phyloP scores from a whole-genome alignment of 2,113 vertebrate species.

The Clarias magur region DNA sequence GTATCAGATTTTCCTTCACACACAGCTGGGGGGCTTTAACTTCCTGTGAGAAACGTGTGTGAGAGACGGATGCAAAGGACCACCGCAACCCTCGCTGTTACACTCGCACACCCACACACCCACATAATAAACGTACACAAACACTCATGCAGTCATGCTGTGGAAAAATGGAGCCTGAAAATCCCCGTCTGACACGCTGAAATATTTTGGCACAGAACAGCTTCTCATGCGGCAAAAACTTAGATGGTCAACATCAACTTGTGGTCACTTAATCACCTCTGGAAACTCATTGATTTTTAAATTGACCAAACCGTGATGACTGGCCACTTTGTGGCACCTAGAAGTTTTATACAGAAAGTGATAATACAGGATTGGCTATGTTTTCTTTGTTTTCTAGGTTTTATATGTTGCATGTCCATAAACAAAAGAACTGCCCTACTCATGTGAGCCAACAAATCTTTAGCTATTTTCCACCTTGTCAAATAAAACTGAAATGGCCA shows the following conservation, averaged over 20 bases:
- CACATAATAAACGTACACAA: slow-evolving; percentile 7
- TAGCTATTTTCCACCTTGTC: neutral
- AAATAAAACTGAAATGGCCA: neutral
- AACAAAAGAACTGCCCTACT: neutral
- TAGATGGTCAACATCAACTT: neutral
- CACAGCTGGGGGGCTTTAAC: slow-evolving; percentile 67
- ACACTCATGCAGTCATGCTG: slow-evolving; percentile 31
- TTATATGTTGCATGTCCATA: neutral
- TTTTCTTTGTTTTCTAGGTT: too few species aligned
- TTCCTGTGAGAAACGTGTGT: slow-evolving; percentile 69
- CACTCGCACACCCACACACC: slow-evolving; percentile 33
- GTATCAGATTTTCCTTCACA: slow-evolving; percentile 56
- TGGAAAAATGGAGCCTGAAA: slow-evolving; percentile 31
- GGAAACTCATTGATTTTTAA: neutral
- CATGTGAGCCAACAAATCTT: neutral
- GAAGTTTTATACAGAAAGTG: neutral
- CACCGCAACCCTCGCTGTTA: slow-evolving; percentile 52
- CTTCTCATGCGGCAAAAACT: neutral
- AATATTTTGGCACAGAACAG: neutral
- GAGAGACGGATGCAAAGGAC: slow-evolving; percentile 58
- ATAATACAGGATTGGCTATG: neutral
- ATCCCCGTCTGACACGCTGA: slow-evolving; percentile 24
- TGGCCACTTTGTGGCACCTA: neutral
- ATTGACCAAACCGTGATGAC: neutral
- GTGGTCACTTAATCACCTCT: neutral